Conservation (phyloP, 2,113 vertebrate genomes). For the Scytalopus superciliaris region DNA sequence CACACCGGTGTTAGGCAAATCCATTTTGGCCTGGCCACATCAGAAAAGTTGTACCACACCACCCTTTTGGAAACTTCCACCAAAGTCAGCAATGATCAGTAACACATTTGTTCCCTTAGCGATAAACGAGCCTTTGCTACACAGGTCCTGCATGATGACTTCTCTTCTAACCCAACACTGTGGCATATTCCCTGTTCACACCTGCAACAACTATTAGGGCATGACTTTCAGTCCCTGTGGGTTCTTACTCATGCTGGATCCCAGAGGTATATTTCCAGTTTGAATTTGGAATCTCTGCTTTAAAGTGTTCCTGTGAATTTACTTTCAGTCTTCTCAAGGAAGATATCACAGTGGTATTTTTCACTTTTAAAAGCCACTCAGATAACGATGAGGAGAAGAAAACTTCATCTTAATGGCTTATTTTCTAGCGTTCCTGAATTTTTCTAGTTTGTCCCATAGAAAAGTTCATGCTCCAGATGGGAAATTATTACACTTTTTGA, state of each 20-base stretch:
- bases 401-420: background rate
- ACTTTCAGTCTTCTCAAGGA: background rate
- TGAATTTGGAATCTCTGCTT: background rate
- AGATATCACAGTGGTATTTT: background rate
- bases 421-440: background rate
- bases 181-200: background rate
- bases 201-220: background rate
- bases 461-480: background rate
- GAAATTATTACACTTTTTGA: background rate
- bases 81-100: background rate
- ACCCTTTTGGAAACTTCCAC: background rate
- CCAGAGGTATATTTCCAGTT: background rate
- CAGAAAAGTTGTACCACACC: background rate
- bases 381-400: background rate
- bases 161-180: background rate
- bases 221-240: background rate
- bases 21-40: background rate
- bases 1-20: background rate
- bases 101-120: background rate
- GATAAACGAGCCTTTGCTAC: background rate
- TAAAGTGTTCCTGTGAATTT: background rate
- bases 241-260: background rate
- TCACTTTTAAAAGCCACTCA: background rate
- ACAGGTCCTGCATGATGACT: background rate
- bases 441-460: background rate